Evolutionary conservation across 2,797 vertebrate genomes (phyloP).

Genomic region (Staurois parvus): DNA sequence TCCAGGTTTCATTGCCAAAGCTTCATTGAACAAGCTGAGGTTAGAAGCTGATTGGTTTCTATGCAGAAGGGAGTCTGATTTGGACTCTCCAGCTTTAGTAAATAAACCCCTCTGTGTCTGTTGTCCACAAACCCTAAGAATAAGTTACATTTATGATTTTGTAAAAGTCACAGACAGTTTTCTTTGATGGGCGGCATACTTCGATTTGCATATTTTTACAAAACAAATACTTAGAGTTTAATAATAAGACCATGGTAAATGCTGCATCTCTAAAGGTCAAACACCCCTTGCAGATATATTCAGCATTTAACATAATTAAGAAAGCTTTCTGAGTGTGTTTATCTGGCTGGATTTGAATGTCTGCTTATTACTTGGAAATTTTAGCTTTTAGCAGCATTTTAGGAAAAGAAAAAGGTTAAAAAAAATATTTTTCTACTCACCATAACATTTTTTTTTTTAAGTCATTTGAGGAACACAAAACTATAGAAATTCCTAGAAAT

Average conservation of each 20-base stretch:
- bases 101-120: no score
- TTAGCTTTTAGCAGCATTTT: conserved; percentile 7
- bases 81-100: no score
- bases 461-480: no score
- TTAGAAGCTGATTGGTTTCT: no score
- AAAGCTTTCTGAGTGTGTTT: conserved; percentile 14
- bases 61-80: no score
- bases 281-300: conserved; percentile 23
- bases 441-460: no score
- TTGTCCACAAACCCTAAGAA: conserved; percentile 29
- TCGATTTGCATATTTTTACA: conserved; percentile 51
- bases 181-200: neutral
- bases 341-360: conserved; percentile 2
- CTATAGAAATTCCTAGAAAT: no score
- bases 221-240: conserved; percentile 43
- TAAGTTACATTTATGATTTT: conserved; percentile 45
- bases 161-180: conserved; percentile 25
- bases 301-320: conserved; percentile 48
- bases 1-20: no score
- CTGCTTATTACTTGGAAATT: neutral
- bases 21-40: no score
- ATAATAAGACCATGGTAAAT: conserved; percentile 37
- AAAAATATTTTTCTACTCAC: neutral
- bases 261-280: conserved; percentile 45
- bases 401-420: neutral